These are phyloP conservation scores for Lateolabrax maculatus DNA, from an alignment of 2,797 vertebrate species.

Conservation along the genomic window DNA sequence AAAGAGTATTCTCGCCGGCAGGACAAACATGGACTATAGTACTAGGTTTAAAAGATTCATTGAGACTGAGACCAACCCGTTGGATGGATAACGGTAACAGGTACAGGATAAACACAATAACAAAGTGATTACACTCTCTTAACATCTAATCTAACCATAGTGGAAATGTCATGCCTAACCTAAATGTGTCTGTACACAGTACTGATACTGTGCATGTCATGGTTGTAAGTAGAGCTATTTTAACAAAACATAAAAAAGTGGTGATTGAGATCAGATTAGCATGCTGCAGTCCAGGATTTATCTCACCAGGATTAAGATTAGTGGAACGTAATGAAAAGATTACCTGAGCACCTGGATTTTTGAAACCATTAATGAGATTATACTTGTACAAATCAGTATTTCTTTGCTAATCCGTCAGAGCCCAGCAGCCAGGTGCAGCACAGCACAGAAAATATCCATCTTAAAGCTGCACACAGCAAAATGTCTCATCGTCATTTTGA, in stretches of 20 bases:
- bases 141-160: background rate
- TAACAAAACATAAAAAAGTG: background rate
- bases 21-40: no score
- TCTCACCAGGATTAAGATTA: constrained; percentile 57
- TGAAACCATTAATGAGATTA: constrained; percentile 71
- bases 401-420: constrained; percentile 48
- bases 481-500: constrained; percentile 13
- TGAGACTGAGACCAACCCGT: no score
- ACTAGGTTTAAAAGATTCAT: no score
- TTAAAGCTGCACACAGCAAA: constrained; percentile 21
- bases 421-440: constrained; percentile 30
- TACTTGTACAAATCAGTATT: constrained; percentile 56
- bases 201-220: background rate
- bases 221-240: constrained; percentile 18
- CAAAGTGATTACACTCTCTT: background rate
- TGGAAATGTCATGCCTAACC: background rate
- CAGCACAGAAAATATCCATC: constrained; percentile 17
- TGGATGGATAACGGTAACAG: no score
- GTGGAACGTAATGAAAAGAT: constrained; percentile 62
- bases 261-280: constrained; percentile 50
- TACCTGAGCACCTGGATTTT: constrained; percentile 59
- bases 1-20: no score
- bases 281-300: constrained; percentile 38
- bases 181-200: background rate
- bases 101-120: no score